These are phyloP conservation scores for Notolabrus celidotus DNA, from an alignment of 2,797 vertebrate genomes.

Conservation along the genomic window DNA sequence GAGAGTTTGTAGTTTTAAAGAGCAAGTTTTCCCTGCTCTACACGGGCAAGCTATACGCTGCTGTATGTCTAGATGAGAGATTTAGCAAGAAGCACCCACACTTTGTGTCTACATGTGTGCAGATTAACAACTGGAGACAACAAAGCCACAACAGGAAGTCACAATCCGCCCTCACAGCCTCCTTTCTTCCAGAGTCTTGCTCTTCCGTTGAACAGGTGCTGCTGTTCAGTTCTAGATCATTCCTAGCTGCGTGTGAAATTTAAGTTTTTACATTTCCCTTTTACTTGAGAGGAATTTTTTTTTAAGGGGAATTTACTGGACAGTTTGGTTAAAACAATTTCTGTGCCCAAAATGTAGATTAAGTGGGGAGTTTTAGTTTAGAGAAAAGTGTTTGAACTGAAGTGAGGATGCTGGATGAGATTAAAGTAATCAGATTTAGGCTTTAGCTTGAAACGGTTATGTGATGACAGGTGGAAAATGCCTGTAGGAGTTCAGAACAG, in stretches of 20 bases:
- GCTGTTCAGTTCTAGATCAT: conserved; percentile 57
- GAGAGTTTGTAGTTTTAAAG: background rate
- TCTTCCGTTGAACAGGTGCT: conserved; percentile 81
- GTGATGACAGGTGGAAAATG: conserved; percentile 49
- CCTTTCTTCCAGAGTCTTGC: conserved; percentile 54
- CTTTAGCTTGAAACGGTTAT: conserved; percentile 5
- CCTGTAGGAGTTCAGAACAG: conserved; percentile 29
- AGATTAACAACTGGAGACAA: conserved; percentile 65
- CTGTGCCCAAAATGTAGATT: background rate
- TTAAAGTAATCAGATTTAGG: conserved; percentile 17
- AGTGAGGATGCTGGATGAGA: conserved; percentile 11
- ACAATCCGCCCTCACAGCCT: conserved; percentile 75
- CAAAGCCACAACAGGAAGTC: conserved; percentile 86
- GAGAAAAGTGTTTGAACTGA: background rate
- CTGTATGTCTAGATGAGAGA: conserved; percentile 42
- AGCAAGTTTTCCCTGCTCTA: conserved; percentile 1
- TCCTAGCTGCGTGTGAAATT: conserved; percentile 59
- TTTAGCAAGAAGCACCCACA: conserved; percentile 51
- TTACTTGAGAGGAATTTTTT: background rate
- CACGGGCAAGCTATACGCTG: conserved; percentile 13
- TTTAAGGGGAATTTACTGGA: background rate
- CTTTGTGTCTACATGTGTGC: conserved; percentile 58
- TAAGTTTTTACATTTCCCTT: conserved; percentile 14
- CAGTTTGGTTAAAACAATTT: background rate
- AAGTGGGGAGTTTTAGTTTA: background rate